A percentile compares a stretch with the other conserved stretches of the same genome.
These are phyloP conservation scores for Argyresthia goedartella DNA, from an alignment of 2,888 invertebrate species.

Conservation along the genomic window DNA sequence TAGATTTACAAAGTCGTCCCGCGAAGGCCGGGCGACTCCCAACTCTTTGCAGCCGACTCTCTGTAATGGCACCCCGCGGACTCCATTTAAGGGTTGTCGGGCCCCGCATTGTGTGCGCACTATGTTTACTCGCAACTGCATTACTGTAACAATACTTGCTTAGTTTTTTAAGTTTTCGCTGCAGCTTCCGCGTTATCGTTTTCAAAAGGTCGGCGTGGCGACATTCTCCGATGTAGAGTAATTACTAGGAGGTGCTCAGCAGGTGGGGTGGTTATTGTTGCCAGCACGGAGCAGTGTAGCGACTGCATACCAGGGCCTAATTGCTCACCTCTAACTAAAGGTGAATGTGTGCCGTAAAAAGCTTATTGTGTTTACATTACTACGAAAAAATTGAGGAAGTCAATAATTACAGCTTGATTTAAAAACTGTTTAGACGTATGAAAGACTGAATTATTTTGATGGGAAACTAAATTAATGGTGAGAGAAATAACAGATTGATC, in stretches of 20 bases:
- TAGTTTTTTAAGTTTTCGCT: slow-evolving; percentile 64
- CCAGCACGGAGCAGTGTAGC: slow-evolving; percentile 15
- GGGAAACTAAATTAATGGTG: background rate
- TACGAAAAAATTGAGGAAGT: slow-evolving; percentile 25
- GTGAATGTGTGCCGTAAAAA: slow-evolving; percentile 32
- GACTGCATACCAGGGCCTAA: slow-evolving; percentile 41
- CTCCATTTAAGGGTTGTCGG: slow-evolving; percentile 63
- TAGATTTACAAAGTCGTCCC: slow-evolving; percentile 66
- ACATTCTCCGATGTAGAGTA: slow-evolving; percentile 23
- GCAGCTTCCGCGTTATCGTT: slow-evolving; percentile 70
- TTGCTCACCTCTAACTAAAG: slow-evolving; percentile 44
- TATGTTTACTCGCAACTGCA: slow-evolving; percentile 70
- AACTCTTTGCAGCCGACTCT: slow-evolving; percentile 53
- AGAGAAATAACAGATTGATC: too few relatives aligned
- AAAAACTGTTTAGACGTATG: background rate
- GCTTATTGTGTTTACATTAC: slow-evolving; percentile 29
- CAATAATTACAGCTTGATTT: slow-evolving; percentile 16
- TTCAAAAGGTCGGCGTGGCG: slow-evolving; percentile 62
- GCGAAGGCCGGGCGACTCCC: slow-evolving; percentile 51
- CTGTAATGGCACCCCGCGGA: slow-evolving; percentile 67
- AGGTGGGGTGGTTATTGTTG: slow-evolving; percentile 46
- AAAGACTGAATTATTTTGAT: background rate
- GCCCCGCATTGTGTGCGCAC: slow-evolving; percentile 58
- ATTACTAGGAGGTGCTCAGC: slow-evolving; percentile 59
- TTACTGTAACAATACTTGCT: slow-evolving; percentile 66